Base-by-base conservation (phyloP, 2,888 invertebrate genomes). In the Conus canariensis region DNA sequence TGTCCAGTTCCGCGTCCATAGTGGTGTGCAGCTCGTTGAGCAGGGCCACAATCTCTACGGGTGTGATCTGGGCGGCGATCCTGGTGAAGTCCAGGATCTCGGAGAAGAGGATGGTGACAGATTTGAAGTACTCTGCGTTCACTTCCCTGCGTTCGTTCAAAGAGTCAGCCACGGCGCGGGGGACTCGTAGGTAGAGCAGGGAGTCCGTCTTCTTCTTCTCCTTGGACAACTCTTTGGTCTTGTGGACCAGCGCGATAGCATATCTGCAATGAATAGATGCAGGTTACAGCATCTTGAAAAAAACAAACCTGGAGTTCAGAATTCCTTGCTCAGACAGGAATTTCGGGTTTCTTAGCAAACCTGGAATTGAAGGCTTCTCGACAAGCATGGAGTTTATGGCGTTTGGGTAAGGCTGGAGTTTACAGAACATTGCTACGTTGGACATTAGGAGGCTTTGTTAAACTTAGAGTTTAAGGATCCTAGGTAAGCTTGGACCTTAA, bases 181-280 rank as follows among this genome's bases (percentile, higher is more conserved):
- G 95, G 8, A 95, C 93, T 94, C 94, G 94, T 91, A 94, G 94
- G 88, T 94, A 94, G 45, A 95, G 90, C 14, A 95, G 92, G 0
- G 91, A 92, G 87, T 95, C 94, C 1, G 93, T 94, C 85, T 92
- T 92, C 86, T 92, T 92, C 90, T 94, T 94, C 91, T 94, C 94
- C 60, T 91, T 90, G 56, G 93, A 92, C 70, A 90, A 10, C 30
- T 87, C 90, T 60, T 93, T 93, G 2, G 94, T 94, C 85, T 94
- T 94, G 88, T 94, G 92, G 45, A 95, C 94, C 60, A 95, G 91
- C 3, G 94, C 93, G 22, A 93, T 90, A 4, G 95, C 95, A 90
- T 94, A 95, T n/a, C 85, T 85, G 60, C 25, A 25, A 22, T 14
- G 22, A 80, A 80, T 30, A 80, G 12, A 80, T 22, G 22, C 7